A percentile compares a stretch with the other conserved stretches of the same genome.
phyloP scores from a whole-genome alignment of 2,888 invertebrate genomes.

The Stenichneumon culpator region DNA sequence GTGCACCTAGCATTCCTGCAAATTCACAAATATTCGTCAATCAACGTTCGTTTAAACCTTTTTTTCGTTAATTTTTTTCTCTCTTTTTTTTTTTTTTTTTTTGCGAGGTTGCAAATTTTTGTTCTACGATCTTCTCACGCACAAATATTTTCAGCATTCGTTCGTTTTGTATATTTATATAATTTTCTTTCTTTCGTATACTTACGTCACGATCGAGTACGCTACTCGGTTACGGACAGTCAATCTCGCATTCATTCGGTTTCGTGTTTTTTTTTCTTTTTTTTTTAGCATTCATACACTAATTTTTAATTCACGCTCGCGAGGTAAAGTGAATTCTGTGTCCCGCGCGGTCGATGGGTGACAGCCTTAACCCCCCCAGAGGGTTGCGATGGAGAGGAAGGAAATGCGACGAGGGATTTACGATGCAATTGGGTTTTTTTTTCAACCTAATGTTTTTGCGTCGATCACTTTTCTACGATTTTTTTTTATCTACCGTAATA shows the following conservation, averaged over 20 bases:
- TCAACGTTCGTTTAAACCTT: background rate
- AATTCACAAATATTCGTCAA: constrained; percentile 71
- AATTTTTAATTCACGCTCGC: constrained; percentile 17
- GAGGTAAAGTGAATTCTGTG: constrained; percentile 16
- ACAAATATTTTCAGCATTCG: background rate
- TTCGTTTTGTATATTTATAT: background rate
- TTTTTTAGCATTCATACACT: background rate
- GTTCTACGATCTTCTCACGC: constrained; percentile 5
- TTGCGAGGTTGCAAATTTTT: background rate
- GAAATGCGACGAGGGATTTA: background rate
- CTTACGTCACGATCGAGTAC: constrained; percentile 74
- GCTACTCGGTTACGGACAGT: constrained; percentile 43
- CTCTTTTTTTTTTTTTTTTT: background rate
- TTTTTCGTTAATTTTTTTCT: constrained; percentile 13
- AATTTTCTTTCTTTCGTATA: constrained; percentile 63
- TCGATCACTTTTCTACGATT: constrained; percentile 3
- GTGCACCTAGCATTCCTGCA: constrained; percentile 85
- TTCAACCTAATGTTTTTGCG: background rate
- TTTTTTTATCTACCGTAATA: background rate
- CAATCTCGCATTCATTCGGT: constrained; percentile 42
- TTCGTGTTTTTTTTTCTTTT: constrained; percentile 2
- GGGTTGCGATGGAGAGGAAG: background rate
- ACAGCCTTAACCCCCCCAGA: constrained; percentile 39
- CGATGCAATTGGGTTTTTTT: background rate
- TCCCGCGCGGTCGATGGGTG: constrained; percentile 58